Base-by-base conservation (phyloP, 2,797 vertebrate genomes). In the Gymnoscopelus microlampas region DNA sequence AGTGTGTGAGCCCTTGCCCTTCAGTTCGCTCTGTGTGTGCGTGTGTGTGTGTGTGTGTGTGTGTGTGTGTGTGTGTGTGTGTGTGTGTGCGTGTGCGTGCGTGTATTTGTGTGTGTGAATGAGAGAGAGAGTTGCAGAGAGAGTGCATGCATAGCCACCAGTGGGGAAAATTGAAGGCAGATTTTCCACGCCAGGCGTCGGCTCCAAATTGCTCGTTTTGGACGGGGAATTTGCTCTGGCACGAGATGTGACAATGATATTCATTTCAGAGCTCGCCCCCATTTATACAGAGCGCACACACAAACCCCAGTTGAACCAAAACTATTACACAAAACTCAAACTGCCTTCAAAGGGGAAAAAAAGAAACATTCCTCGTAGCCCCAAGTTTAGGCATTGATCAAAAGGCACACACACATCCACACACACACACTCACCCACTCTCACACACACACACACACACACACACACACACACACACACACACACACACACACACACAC, bases 201-300 rank as follows among this genome's bases (percentile, higher is more conserved):
- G 68, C 80, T 89, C 79, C 74, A 88, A 89, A 92, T 85, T 88
- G 85, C 77, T 88, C 76, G 53, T 90, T 91, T 89, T 89, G 85
- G 90, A 90, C 60, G 62, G 81, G 74, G 89, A 90, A 93, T 94
- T 93, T 87, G 78, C 84, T 87, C 91, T 93, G 91, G 91, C 89
- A 88, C 48, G 61, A 91, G 90, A 93, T 91, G 89, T 94, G 87
- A 94, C 89, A 90, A 79, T 91, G 87, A 92, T 89, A 93, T 93
- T 92, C 81, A 87, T 89, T 88, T 88, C 87, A 84, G 73, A 79
- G 66, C 76, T 71, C 59, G 50, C 76, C 76, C 79, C 73, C 82
- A 81, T 89, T 87, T 85, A 75, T 74, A 85, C 80, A 65, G 65
- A 70, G 66, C 24, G 61, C 72, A 53, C 65, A 61, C 63, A 65